Percentiles rank a stretch among this genome's conserved stretches.
Conservation (phyloP, 2,113 vertebrate species). For the Deroptyus accipitrinus region DNA sequence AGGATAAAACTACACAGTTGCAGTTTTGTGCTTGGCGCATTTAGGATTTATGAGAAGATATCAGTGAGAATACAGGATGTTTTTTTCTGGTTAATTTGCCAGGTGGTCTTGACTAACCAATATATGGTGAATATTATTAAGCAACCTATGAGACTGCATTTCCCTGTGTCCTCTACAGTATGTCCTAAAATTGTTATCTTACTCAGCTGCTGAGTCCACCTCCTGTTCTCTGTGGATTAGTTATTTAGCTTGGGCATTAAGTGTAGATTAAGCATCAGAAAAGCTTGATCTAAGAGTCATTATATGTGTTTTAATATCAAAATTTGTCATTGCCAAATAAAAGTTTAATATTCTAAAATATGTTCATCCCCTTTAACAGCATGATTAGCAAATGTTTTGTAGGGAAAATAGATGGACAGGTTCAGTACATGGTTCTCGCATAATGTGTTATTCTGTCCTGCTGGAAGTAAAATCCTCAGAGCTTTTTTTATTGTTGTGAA, state of each 20-base stretch:
- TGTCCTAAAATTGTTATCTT: conserved; percentile 51
- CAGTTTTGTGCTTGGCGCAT: not conserved
- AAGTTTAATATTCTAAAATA: conserved; percentile 63
- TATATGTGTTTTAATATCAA: conserved; percentile 68
- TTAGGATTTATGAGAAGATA: not conserved
- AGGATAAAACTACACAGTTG: not conserved
- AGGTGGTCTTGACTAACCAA: conserved; percentile 28
- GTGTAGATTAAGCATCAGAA: not conserved
- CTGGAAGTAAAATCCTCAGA: conserved; percentile 7
- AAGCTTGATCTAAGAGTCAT: conserved; percentile 53
- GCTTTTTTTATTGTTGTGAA: not conserved
- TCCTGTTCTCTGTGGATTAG: conserved; percentile 52
- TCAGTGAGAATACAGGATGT: not conserved
- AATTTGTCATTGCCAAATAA: conserved; percentile 27
- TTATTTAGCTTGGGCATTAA: conserved; percentile 60
- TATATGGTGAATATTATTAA: conserved; percentile 32
- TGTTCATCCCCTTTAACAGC: conserved; percentile 26
- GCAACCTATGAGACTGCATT: conserved; percentile 41
- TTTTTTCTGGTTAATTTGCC: not conserved
- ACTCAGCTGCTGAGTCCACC: conserved; percentile 16
- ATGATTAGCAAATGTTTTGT: conserved; percentile 51
- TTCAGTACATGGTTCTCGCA: not conserved
- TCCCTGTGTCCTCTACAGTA: conserved; percentile 31
- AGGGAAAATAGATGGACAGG: not conserved
- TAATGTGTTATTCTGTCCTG: not conserved